phyloP scores from a whole-genome alignment of 2,113 vertebrate species.

The Muscicapa adusta region DNA sequence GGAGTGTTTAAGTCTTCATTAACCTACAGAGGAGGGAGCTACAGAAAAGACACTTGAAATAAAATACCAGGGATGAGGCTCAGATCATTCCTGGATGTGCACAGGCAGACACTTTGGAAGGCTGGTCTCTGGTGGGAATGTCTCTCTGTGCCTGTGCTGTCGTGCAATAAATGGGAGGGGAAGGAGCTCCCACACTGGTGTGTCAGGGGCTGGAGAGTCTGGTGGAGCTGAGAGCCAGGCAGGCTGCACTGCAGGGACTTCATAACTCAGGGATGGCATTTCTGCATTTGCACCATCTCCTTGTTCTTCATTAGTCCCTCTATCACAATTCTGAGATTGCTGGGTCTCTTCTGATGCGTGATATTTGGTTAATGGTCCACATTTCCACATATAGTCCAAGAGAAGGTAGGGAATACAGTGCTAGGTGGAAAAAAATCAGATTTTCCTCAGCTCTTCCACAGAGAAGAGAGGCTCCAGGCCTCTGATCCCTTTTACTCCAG shows the following conservation, averaged over 20 bases:
- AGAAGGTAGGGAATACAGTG: background rate
- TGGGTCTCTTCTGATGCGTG: background rate
- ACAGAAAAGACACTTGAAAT: conserved; percentile 38
- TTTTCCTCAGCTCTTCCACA: background rate
- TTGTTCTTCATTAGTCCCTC: background rate
- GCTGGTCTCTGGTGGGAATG: background rate
- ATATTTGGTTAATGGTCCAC: background rate
- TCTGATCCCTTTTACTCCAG: background rate
- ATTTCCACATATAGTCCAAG: background rate
- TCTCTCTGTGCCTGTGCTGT: background rate
- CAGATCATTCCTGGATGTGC: background rate
- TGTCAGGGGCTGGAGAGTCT: background rate
- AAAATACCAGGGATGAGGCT: background rate
- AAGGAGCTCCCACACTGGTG: rapidly evolving
- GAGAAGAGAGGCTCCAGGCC: background rate
- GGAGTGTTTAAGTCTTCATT: conserved; percentile 71
- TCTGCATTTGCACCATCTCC: background rate
- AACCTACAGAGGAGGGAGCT: conserved; percentile 62
- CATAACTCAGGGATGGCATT: background rate
- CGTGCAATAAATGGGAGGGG: background rate
- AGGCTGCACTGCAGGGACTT: background rate
- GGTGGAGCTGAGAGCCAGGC: background rate
- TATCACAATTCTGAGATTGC: background rate
- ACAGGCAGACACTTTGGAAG: background rate
- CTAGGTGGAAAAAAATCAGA: background rate